phyloP scores from a whole-genome alignment of 2,888 invertebrate genomes.

The Hypena proboscidalis region DNA sequence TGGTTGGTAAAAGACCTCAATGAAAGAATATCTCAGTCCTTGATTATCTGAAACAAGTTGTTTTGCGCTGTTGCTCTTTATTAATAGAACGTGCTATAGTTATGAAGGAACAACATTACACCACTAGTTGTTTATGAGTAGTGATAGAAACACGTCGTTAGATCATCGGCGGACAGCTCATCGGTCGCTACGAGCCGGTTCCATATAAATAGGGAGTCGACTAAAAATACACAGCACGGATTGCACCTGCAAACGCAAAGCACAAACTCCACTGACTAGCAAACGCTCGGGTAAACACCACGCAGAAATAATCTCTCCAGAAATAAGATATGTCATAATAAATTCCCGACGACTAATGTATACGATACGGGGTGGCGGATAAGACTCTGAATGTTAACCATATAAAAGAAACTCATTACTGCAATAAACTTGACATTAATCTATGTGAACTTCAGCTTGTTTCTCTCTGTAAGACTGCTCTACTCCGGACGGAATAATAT shows the following conservation, averaged over 20 bases:
- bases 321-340: slow-evolving; percentile 20
- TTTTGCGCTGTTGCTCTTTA: slow-evolving; percentile 8
- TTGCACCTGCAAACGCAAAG: slow-evolving; percentile 69
- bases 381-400: slow-evolving; percentile 14
- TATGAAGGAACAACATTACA: slow-evolving; percentile 18
- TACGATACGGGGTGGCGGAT: slow-evolving; percentile 7
- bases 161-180: slow-evolving; percentile 65
- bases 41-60: too few species aligned
- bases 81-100: slow-evolving; percentile 6
- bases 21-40: too few species aligned
- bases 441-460: slow-evolving; percentile 6
- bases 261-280: slow-evolving; percentile 39
- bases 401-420: slow-evolving; percentile 16
- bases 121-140: slow-evolving; percentile 26
- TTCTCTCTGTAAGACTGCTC: too few species aligned
- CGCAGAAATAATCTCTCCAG: slow-evolving; percentile 15
- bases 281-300: slow-evolving; percentile 31
- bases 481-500: slow-evolving; percentile 1
- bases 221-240: slow-evolving; percentile 78
- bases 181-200: slow-evolving; percentile 68
- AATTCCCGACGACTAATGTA: slow-evolving; percentile 13
- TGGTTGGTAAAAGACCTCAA: too few species aligned
- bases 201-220: slow-evolving; percentile 78
- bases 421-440: slow-evolving; percentile 9
- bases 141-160: slow-evolving; percentile 47